phyloP scores from a whole-genome alignment of 2,113 vertebrate genomes.

The Candoia aspera region DNA sequence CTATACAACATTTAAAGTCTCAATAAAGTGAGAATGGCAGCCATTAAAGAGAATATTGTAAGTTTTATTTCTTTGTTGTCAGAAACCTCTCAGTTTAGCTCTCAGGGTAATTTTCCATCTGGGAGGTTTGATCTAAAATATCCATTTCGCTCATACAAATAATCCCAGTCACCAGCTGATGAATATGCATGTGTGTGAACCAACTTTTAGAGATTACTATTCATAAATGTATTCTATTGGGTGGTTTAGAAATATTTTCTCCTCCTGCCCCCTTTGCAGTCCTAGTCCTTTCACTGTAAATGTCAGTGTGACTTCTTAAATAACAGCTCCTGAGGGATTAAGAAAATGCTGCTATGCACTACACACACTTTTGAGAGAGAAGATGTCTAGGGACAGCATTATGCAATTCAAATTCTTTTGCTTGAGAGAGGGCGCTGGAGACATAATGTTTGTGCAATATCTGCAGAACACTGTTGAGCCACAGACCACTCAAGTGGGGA shows the following conservation, averaged over 20 bases:
- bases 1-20: not conserved
- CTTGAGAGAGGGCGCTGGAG: not conserved
- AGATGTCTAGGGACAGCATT: not conserved
- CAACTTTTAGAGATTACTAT: not conserved
- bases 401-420: not conserved
- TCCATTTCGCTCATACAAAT: not conserved
- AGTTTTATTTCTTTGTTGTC: not conserved
- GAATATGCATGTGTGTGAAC: not conserved
- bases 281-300: constrained; percentile 29
- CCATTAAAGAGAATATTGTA: not conserved
- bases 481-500: not conserved
- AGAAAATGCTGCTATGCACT: constrained; percentile 2
- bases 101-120: not conserved
- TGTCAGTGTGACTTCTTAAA: constrained; percentile 23
- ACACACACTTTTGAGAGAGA: not conserved
- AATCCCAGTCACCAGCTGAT: not conserved
- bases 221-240: constrained; percentile 15
- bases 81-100: not conserved
- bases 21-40: not conserved
- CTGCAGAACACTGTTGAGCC: not conserved
- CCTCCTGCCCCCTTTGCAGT: not conserved
- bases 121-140: not conserved
- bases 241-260: constrained; percentile 4
- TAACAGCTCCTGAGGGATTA: constrained; percentile 42
- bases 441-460: not conserved